These are phyloP conservation scores for Terrapene triunguis DNA, from an alignment of 2,113 vertebrate species.

Conservation along the genomic window DNA sequence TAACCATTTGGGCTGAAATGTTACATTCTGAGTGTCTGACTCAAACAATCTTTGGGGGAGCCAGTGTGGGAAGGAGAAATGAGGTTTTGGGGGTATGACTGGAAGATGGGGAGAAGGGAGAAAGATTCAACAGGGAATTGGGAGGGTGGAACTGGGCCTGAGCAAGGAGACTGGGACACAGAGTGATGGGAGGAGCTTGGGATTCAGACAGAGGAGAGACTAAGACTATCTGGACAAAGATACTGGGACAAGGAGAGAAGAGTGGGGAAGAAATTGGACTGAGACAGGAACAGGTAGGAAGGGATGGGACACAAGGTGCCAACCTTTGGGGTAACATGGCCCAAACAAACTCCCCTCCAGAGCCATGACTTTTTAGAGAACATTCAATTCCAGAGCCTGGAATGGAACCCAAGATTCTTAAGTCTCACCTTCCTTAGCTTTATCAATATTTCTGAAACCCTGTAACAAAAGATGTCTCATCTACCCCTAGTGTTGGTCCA, in stretches of 20 bases:
- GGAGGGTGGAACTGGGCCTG: not conserved
- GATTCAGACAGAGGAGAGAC: not conserved
- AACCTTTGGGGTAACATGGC: not conserved
- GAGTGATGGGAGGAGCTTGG: not conserved
- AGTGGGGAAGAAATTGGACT: not conserved
- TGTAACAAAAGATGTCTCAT: not conserved
- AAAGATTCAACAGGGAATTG: not conserved
- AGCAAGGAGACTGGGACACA: not conserved
- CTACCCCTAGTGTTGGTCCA: not conserved
- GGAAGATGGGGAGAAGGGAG: not conserved
- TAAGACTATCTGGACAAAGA: not conserved
- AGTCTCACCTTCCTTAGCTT: not conserved
- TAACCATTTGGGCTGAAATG: not conserved
- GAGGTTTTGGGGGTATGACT: not conserved
- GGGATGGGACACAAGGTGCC: not conserved
- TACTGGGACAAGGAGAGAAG: not conserved
- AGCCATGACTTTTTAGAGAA: not conserved
- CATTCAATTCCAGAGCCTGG: not conserved
- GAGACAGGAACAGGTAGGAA: not conserved
- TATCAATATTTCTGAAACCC: not conserved
- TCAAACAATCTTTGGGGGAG: not conserved
- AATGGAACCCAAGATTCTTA: not conserved
- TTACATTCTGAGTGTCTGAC: not conserved
- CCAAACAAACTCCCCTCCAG: not conserved
- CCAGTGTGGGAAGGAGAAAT: not conserved